Evolutionary conservation across 2,113 vertebrate genomes (phyloP).

Genomic region (Bombycilla garrulus): DNA sequence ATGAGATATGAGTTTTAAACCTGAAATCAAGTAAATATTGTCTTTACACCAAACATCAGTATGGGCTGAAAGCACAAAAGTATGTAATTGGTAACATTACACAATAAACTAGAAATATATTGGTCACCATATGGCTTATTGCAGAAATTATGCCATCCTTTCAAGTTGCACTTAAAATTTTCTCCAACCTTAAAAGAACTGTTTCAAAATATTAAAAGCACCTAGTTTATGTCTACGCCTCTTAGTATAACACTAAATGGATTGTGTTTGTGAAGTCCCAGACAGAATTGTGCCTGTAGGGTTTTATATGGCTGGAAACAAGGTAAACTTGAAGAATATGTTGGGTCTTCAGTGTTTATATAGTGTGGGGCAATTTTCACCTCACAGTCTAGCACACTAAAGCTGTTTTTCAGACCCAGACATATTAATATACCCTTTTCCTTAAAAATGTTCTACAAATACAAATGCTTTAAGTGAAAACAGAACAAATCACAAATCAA

Average conservation of each 20-base stretch:
- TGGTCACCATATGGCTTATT: background rate
- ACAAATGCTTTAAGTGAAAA: background rate
- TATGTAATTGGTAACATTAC: background rate
- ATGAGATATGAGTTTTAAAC: background rate
- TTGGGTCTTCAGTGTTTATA: constrained; percentile 29
- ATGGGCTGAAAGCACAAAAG: background rate
- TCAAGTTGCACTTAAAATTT: background rate
- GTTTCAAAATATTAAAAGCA: constrained; percentile 10
- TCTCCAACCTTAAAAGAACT: background rate
- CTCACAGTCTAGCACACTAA: background rate
- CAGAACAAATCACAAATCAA: background rate
- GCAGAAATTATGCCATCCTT: background rate
- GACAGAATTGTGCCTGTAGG: background rate
- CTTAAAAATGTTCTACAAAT: constrained; percentile 1
- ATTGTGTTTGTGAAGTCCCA: constrained; percentile 7
- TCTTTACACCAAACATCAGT: background rate
- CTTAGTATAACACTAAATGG: background rate
- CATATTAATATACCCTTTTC: background rate
- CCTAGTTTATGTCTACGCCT: background rate
- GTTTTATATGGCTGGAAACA: constrained; percentile 36
- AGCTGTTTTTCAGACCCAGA: constrained; percentile 12
- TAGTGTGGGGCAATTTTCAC: background rate
- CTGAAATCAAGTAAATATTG: constrained; percentile 38
- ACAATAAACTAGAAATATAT: background rate
- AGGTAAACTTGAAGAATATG: constrained; percentile 33